These are phyloP conservation scores for Bilobella aurantiaca DNA, from an alignment of 1,140 invertebrate species.

Conservation along the genomic window DNA sequence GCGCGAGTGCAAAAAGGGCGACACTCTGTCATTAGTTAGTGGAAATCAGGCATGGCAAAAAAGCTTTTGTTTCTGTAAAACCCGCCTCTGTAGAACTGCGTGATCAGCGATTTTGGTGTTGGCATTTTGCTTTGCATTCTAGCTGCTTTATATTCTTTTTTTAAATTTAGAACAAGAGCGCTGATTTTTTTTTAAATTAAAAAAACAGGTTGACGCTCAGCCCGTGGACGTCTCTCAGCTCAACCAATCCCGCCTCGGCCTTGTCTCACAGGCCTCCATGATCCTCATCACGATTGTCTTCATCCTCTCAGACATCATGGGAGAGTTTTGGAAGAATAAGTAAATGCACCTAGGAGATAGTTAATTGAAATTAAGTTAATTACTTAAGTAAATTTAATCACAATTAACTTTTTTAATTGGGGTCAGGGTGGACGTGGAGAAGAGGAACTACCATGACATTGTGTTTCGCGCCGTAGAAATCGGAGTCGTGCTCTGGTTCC, in stretches of 20 bases:
- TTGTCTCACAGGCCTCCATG: slow-evolving; percentile 74
- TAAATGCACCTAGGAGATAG: slow-evolving; percentile 40
- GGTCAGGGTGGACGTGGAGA: slow-evolving; percentile 68
- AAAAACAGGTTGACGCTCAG: slow-evolving; percentile 21
- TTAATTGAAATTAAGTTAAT: not conserved
- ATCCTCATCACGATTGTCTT: slow-evolving; percentile 76
- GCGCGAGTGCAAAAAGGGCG: slow-evolving; percentile 20
- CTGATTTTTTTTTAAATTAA: slow-evolving; percentile 11
- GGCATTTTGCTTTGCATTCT: not conserved
- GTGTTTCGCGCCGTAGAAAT: slow-evolving; percentile 83
- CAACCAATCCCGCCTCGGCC: slow-evolving; percentile 75
- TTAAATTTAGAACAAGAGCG: not conserved
- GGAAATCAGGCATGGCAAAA: slow-evolving; percentile 30
- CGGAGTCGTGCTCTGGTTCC: slow-evolving; percentile 88
- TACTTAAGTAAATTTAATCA: not conserved
- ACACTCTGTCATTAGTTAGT: slow-evolving; percentile 34
- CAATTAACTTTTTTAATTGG: not conserved
- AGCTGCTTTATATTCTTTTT: not conserved
- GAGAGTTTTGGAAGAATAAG: slow-evolving; percentile 85
- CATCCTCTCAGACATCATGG: slow-evolving; percentile 76
- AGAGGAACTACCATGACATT: slow-evolving; percentile 81
- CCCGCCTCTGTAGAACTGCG: not conserved
- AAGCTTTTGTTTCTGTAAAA: not conserved
- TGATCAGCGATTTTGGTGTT: too few relatives aligned
- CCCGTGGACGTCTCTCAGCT: slow-evolving; percentile 72